Conservation (phyloP, 2,888 invertebrate genomes). For the Elaeidobius kamerunicus region DNA sequence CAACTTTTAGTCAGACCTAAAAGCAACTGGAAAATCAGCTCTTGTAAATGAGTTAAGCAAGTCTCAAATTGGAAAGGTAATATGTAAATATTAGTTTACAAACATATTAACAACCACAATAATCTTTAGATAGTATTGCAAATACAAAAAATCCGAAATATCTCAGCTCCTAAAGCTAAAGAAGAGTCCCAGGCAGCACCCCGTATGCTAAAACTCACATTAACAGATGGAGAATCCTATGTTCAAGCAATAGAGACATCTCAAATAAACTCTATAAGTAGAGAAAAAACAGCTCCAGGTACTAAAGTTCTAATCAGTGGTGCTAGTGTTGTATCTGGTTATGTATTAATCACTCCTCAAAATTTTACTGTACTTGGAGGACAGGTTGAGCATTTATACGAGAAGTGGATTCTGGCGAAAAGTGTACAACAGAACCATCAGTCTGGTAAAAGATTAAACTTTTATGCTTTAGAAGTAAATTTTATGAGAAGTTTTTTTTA, state of each 20-base stretch:
- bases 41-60: constrained; percentile 67
- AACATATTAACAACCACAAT: background rate
- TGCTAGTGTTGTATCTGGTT: constrained; percentile 60
- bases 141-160: constrained; percentile 83
- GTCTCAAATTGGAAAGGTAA: constrained; percentile 49
- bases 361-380: constrained; percentile 79
- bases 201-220: constrained; percentile 75
- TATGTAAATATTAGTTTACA: background rate
- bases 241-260: constrained; percentile 77
- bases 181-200: constrained; percentile 82
- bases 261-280: constrained; percentile 65
- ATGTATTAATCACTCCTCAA: constrained; percentile 66
- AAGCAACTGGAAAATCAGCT: constrained; percentile 74
- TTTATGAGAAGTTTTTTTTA: too few species aligned
- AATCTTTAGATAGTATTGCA: constrained; percentile 65
- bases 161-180: constrained; percentile 86
- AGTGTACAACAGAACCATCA: constrained; percentile 39
- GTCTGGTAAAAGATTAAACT: constrained; percentile 34
- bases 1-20: constrained; percentile 65
- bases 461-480: too few species aligned
- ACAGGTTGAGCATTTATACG: constrained; percentile 73
- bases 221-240: constrained; percentile 81
- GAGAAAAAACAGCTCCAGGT: constrained; percentile 74
- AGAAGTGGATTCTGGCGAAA: constrained; percentile 79
- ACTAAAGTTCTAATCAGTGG: constrained; percentile 71